Evolutionary conservation across 2,113 vertebrate genomes (phyloP).

Genomic region (Syngnathus scovelli): DNA sequence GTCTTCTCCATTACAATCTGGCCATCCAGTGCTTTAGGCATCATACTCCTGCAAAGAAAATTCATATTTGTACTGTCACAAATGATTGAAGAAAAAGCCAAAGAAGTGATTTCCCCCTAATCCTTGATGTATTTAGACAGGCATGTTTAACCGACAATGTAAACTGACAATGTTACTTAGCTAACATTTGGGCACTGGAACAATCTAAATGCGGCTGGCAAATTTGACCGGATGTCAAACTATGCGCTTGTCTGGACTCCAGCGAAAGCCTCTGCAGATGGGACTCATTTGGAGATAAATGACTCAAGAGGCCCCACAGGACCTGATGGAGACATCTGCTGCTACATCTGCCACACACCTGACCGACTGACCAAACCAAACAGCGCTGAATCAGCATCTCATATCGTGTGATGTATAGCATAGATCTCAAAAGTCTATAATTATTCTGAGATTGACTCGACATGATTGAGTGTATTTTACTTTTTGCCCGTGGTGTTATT

Average conservation of each 20-base stretch:
- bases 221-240: conserved; percentile 3
- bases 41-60: conserved; percentile 66
- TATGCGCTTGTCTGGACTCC: not conserved
- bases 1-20: conserved; percentile 81
- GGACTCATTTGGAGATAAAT: conserved; percentile 66
- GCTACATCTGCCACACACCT: conserved; percentile 62
- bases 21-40: conserved; percentile 77
- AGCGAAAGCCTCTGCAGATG: conserved; percentile 49
- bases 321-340: conserved; percentile 54
- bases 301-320: conserved; percentile 50
- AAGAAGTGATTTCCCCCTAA: not conserved
- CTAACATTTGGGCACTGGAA: not conserved
- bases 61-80: not conserved
- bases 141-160: not conserved
- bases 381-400: conserved; percentile 23
- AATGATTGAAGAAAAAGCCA: not conserved
- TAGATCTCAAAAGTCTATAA: not conserved
- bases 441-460: not conserved
- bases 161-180: not conserved
- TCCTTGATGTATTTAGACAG: not conserved
- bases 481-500: not conserved
- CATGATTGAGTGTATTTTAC: not conserved
- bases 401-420: not conserved
- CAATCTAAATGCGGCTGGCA: conserved; percentile 33
- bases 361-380: conserved; percentile 30